Percentiles rank a stretch among this genome's conserved stretches.
Conservation (phyloP, 1,140 invertebrate species). For the Vanessa tameamea region DNA sequence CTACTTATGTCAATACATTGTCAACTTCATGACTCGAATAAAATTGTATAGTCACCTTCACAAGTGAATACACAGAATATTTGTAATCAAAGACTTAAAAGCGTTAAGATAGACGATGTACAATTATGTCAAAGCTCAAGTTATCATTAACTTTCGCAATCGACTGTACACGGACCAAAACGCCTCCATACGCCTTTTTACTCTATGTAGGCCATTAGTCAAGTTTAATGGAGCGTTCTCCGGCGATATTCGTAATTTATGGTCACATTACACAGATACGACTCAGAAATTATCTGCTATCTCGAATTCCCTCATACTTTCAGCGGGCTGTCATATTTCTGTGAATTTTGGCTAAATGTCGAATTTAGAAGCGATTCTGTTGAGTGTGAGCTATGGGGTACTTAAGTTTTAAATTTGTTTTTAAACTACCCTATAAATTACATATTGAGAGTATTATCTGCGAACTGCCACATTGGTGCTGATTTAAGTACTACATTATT, state of each 20-base stretch:
- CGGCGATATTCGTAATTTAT: conserved; percentile 58
- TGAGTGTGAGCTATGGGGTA: background rate
- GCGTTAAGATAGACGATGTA: background rate
- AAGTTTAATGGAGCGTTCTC: conserved; percentile 52
- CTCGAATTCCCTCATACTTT: conserved; percentile 37
- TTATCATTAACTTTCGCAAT: conserved; percentile 7
- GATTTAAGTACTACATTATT: background rate
- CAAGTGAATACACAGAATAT: background rate
- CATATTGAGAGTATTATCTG: background rate
- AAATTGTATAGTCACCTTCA: background rate
- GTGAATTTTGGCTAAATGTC: conserved; percentile 28
- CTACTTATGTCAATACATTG: too few species aligned
- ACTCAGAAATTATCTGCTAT: conserved; percentile 36
- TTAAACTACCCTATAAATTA: conserved; percentile 14
- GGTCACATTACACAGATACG: conserved; percentile 40
- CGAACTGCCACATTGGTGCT: background rate
- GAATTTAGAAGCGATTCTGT: conserved; percentile 17
- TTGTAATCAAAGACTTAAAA: background rate
- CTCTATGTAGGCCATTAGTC: conserved; percentile 46
- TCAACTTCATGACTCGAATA: background rate
- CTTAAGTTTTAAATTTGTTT: conserved; percentile 11
- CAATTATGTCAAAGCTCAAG: conserved; percentile 8
- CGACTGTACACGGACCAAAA: conserved; percentile 4
- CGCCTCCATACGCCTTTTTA: conserved; percentile 25
- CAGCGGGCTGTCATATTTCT: conserved; percentile 33